Evolutionary conservation across 2,888 invertebrate genomes (phyloP), one percentile per base, ranked within the genome.

Genomic region (Sylvicola cinctus): DNA sequence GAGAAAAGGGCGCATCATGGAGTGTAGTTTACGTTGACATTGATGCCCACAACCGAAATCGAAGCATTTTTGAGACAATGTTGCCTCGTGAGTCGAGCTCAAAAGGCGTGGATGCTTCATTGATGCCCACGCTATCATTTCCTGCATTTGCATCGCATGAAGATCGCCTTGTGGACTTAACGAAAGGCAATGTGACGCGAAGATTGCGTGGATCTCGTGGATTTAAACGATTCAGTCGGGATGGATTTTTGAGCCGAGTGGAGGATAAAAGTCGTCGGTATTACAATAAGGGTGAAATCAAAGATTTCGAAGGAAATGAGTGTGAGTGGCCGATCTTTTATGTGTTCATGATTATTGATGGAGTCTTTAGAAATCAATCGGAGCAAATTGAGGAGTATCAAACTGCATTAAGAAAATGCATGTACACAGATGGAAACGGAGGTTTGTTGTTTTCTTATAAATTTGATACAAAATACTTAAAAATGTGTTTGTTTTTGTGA

Each of bases 1-100:
- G 98, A 1, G 88, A 90, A 45, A 84, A 87, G 47, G 96, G 96
- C 13, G 91, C 95, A 2, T 84, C 91, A 0, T 95, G 93, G 84
- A 93, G 93, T 46, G 96, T 98, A 1, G 81, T 98, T 36, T 98
- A 96, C 57, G 95, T 96, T 2, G 98, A 98, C 52, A 96, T 98
- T 46, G 98, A 99, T 62, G 98, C 98, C 1, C 98, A 99, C 55
- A 96, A 96, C 59, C 69, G 98, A 36, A 99, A 99, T 59, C 68
- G 96, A 45, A 96, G 93, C 54, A 98, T 96, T 46, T 96, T 98
- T 56, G 96, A 98, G 63, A 93, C 95, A 0, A 75, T 98, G 66
- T 62, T 95, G 27, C 98, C 98, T 0, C 67, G 96, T 44, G 98
- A 98, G 62, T 96, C 96, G 1, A 90, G 88, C 54, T 96, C 96